Conservation (phyloP, 1,140 invertebrate species). For the Laupala kohalensis region DNA sequence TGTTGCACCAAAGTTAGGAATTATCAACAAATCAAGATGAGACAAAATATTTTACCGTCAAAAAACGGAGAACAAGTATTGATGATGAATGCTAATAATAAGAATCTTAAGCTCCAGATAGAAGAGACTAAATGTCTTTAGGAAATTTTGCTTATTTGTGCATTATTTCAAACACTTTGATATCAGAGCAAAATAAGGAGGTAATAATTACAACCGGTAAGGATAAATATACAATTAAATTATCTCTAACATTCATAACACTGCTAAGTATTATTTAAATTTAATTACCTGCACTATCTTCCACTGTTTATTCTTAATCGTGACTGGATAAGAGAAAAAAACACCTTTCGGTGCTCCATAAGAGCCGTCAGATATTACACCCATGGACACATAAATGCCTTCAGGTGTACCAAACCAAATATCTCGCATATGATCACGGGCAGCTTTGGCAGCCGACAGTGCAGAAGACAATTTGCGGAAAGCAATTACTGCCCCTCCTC, state of each 20-base stretch:
- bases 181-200: too few species aligned
- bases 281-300: slow-evolving; percentile 60
- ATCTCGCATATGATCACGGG: slow-evolving; percentile 92
- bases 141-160: too few species aligned
- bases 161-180: too few species aligned
- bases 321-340: slow-evolving; percentile 93
- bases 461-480: slow-evolving; percentile 97
- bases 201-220: too few species aligned
- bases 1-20: neutral
- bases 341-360: slow-evolving; percentile 78
- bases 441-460: slow-evolving; percentile 96
- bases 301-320: slow-evolving; percentile 64
- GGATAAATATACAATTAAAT: neutral
- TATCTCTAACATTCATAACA: neutral
- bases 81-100: neutral
- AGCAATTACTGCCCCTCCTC: slow-evolving; percentile 93
- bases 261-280: neutral
- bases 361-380: slow-evolving; percentile 93
- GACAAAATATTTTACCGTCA: neutral
- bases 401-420: slow-evolving; percentile 80
- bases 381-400: slow-evolving; percentile 87
- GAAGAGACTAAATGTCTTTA: too few species aligned
- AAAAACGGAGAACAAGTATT: neutral
- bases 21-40: neutral
- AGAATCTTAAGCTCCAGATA: too few species aligned